Conservation (phyloP, 2,113 vertebrate species). For the Arizona elegans region DNA sequence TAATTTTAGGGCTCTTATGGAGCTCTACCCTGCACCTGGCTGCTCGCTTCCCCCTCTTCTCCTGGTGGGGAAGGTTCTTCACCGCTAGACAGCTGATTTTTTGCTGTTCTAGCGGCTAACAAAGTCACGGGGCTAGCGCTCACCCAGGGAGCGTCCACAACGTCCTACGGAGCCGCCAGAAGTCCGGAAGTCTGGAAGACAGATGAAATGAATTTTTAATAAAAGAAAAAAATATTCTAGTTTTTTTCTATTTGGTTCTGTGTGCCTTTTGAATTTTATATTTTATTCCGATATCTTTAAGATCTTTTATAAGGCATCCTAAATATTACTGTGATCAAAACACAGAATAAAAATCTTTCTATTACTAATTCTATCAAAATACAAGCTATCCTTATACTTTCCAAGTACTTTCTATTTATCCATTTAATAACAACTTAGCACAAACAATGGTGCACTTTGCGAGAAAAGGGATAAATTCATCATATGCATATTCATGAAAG, state of each 20-base stretch:
- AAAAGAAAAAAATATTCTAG: neutral
- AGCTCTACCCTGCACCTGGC: too few relatives aligned
- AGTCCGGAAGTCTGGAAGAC: too few relatives aligned
- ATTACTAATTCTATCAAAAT: neutral
- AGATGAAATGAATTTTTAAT: neutral
- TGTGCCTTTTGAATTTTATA: neutral
- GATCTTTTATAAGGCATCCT: neutral
- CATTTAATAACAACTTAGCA: neutral
- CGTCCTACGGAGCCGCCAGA: too few relatives aligned
- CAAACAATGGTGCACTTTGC: neutral
- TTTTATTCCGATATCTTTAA: neutral
- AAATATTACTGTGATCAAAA: neutral
- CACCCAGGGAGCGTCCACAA: too few relatives aligned
- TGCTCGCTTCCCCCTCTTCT: too few relatives aligned
- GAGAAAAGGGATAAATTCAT: neutral
- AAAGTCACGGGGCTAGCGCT: too few relatives aligned
- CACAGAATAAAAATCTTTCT: neutral
- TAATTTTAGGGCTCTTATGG: too few relatives aligned
- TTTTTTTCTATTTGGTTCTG: neutral
- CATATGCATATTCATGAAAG: neutral
- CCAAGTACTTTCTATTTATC: neutral
- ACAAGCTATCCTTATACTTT: neutral
- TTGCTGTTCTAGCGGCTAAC: too few relatives aligned
- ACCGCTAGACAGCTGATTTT: too few relatives aligned
- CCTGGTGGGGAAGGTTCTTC: too few relatives aligned